Percentiles rank a stretch among this genome's conserved stretches.
phyloP scores from a whole-genome alignment of 2,888 invertebrate genomes.

The Clusia tigrina region DNA sequence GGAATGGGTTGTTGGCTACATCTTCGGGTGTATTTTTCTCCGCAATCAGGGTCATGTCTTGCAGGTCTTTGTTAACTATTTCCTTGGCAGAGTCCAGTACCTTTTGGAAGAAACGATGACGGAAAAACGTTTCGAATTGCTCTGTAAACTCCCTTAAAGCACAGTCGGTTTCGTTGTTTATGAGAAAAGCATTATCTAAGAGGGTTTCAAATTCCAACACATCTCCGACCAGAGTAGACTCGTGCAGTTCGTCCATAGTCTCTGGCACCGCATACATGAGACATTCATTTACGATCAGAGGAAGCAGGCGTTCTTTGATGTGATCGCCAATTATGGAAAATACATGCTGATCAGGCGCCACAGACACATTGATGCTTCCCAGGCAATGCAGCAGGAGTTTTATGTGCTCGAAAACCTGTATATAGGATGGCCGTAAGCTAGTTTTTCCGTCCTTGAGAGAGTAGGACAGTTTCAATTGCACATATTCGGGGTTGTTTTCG shows the following conservation, averaged over 20 bases:
- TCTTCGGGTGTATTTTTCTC: slow-evolving; percentile 59
- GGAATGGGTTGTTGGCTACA: slow-evolving; percentile 52
- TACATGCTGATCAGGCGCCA: slow-evolving; percentile 52
- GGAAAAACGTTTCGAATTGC: slow-evolving; percentile 79
- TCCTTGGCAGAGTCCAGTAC: slow-evolving; percentile 74
- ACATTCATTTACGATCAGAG: slow-evolving; percentile 76
- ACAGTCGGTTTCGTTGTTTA: slow-evolving; percentile 65
- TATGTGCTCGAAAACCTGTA: slow-evolving; percentile 56
- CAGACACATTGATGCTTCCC: slow-evolving; percentile 53
- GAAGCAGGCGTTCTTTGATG: slow-evolving; percentile 70
- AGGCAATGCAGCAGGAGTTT: slow-evolving; percentile 52
- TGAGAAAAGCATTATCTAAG: slow-evolving; percentile 70
- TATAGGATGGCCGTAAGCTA: slow-evolving; percentile 58
- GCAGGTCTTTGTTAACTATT: slow-evolving; percentile 83
- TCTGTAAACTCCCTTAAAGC: slow-evolving; percentile 75
- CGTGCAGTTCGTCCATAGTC: slow-evolving; percentile 74
- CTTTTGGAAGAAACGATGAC: slow-evolving; percentile 77
- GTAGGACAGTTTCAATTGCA: slow-evolving; percentile 58
- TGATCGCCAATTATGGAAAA: slow-evolving; percentile 67
- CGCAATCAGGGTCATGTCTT: slow-evolving; percentile 72
- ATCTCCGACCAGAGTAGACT: slow-evolving; percentile 72
- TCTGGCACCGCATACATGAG: slow-evolving; percentile 80
- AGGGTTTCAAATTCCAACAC: slow-evolving; percentile 73
- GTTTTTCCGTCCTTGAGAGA: slow-evolving; percentile 49
- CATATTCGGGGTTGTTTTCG: slow-evolving; percentile 43